Conservation (phyloP, 1,140 invertebrate species). For the Tetramorium alpestre region DNA sequence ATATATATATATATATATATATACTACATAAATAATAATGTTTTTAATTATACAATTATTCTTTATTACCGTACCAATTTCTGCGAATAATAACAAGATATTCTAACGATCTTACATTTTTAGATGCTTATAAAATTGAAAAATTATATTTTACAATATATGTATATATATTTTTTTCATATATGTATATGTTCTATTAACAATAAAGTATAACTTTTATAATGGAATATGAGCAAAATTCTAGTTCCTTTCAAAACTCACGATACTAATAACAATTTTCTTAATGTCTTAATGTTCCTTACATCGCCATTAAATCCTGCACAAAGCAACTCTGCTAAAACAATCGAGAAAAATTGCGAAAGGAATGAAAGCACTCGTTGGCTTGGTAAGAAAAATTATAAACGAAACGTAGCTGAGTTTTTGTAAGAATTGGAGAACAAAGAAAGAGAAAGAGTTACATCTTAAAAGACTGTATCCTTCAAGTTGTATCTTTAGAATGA, state of each 20-base stretch:
- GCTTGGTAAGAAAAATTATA: conserved; percentile 16
- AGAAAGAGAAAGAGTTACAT: background rate
- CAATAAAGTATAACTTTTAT: background rate
- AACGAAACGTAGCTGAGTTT: conserved; percentile 16
- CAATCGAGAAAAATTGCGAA: conserved; percentile 27
- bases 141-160: background rate
- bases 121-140: background rate
- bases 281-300: background rate
- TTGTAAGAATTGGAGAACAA: background rate
- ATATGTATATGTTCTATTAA: background rate
- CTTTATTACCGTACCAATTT: background rate
- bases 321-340: background rate
- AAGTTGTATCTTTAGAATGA: background rate
- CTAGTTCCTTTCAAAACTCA: background rate
- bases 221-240: background rate
- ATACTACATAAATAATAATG: background rate
- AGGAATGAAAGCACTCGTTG: background rate
- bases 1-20: background rate
- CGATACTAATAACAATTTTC: background rate
- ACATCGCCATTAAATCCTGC: background rate
- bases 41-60: background rate
- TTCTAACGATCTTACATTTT: background rate
- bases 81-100: background rate
- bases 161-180: too few relatives aligned
- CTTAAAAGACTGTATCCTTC: background rate